Base-by-base conservation (phyloP, 1,140 invertebrate species). In the Pissodes strobi region DNA sequence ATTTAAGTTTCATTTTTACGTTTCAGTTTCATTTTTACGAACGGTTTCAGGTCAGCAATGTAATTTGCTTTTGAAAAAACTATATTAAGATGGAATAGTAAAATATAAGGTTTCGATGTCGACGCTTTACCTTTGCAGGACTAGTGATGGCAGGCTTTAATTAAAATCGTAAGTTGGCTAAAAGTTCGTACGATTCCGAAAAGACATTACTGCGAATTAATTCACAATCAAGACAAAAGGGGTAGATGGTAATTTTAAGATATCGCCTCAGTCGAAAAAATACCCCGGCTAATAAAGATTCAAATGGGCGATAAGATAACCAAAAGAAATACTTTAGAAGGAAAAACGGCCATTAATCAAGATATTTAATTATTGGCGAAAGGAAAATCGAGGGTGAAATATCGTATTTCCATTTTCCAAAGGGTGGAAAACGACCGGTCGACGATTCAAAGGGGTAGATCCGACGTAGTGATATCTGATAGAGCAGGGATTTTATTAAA, bases 351-450 rank as follows among this genome's bases (percentile, higher is more conserved):
- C 63, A 65, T 65, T 65, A 65, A 65, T 65, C 63, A 65, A 65
- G 63, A 65, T 59, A 58, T 65, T 65, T 65, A 65, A 65, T 65
- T 65, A 65, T 65, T 65, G 63, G 63, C 63, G 63, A 65, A 65
- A 65, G 55, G 55, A 65, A 65, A 65, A 65, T 65, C 63, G 55
- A 58, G 63, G 63, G 63, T 59, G 56, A 65, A 65, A 65, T 65
- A 65, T 65, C 63, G 63, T 46, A 65, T 65, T 65, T 65, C 63
- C 63, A 65, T 65, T 65, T 65, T 52, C 52, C 17, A 38, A 64
- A 64, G 53, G 62, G 52, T 56, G 43, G 53, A 64, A 55, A 53
- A 37, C 61, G 61, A 34, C 51, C 51, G n/a, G 52, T n/a, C n/a
- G n/a, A n/a, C n/a, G n/a, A n/a, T n/a, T n/a, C 25, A 53, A 64